Evolutionary conservation across 2,888 invertebrate species (phyloP), one percentile per base, ranked within the genome.

Genomic region (Apodemia mormo): DNA sequence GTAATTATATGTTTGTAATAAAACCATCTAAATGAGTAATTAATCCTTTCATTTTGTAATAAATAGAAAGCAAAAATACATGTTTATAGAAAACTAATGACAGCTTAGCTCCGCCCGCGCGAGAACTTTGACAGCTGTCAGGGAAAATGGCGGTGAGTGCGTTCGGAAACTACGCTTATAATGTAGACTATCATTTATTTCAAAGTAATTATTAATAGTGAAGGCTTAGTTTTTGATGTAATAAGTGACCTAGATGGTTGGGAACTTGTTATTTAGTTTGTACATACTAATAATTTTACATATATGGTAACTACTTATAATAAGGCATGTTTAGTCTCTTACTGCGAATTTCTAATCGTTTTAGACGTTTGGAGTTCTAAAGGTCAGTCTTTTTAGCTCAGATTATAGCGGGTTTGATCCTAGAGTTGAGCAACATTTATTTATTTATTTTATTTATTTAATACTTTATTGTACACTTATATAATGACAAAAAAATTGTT

Each of bases 91-190:
- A 67, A 66, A 49, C 14, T 22, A 71, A 71, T 64, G 68, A 66
- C 68, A 37, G 67, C 49, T 37, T 64, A 40, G 65, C 71, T 64
- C 66, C 65, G 65, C 56, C 69, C 43, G 56, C 68, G 87, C 86
- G 88, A 86, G 86, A 87, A 86, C 80, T 76, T 76, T 85, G 85
- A 84, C 88, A 88, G 82, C 84, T 87, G 88, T 81, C 80, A 82
- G 43, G 66, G 52, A 56, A 52, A 68, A 72, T 67, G 67, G 69
- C 68, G 69, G 64, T 43, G 68, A 66, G 37, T 68, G 68, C 61
- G 49, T 70, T 69, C 69, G 12, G 67, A 30, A 49, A 52, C 37
- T 30, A 52, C 33, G 54, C 33, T 70, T 64, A 45, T 70, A 64
- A 70, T 70, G 61, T 67, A 29, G 30, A 14, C 52, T 40, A 12